These are phyloP conservation scores for Oeneis ivallda DNA, from an alignment of 2,888 invertebrate genomes.

Conservation along the genomic window DNA sequence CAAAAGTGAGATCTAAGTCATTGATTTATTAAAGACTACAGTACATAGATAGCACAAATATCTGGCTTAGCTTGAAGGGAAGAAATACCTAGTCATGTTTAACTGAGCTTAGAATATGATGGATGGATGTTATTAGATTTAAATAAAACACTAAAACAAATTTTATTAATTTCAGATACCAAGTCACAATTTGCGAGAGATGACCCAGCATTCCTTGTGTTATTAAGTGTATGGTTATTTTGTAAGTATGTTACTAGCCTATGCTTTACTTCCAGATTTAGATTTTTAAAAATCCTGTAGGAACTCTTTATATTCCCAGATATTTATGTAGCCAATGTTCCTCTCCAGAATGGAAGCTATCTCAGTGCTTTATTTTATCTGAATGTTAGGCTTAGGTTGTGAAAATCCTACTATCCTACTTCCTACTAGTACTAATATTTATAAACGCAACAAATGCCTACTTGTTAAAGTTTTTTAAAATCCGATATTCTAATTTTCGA, in stretches of 20 bases:
- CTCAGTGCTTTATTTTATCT: neutral
- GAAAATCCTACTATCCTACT: no score
- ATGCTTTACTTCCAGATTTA: neutral
- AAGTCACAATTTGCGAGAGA: slow-evolving; percentile 99
- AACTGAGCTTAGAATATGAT: no score
- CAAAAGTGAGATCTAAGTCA: neutral
- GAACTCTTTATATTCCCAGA: neutral
- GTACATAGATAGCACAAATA: no score
- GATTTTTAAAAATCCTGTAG: neutral
- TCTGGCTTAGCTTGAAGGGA: neutral
- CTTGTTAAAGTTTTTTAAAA: no score
- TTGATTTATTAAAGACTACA: neutral
- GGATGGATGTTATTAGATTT: neutral
- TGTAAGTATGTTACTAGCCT: slow-evolving; percentile 77
- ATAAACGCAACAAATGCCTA: no score
- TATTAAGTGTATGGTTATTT: slow-evolving; percentile 92
- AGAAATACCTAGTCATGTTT: neutral
- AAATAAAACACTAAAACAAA: neutral
- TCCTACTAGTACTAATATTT: no score
- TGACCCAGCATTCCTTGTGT: slow-evolving; percentile 98
- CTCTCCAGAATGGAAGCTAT: neutral
- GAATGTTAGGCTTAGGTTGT: no score
- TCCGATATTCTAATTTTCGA: no score
- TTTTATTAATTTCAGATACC: slow-evolving; percentile 87
- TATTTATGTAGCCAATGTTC: no score